Evolutionary conservation across 2,113 vertebrate genomes (phyloP), one percentile per base, ranked within the genome.

Genomic region (Turnix velox): DNA sequence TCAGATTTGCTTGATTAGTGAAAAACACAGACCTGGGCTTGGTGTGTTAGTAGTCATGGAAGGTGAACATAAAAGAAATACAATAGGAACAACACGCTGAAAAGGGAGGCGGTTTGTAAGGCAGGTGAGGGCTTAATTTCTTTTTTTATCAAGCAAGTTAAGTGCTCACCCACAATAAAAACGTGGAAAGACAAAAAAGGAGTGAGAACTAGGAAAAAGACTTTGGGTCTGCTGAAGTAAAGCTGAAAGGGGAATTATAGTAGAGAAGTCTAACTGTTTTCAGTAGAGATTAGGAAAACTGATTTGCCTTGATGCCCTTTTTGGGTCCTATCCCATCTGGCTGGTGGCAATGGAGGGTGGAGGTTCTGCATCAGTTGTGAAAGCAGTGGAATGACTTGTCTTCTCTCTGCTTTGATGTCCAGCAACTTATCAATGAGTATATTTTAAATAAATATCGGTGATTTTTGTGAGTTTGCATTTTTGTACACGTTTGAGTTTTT

Each of bases 1-100:
- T 87, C 84, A 75, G 66, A 75, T 91, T 46, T 84, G 42, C 54
- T 88, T 87, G 9, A 48, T 84, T 91, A 40, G 25, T 78, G 82
- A 58, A 31, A 75, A 35, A 28, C 72, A 78, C 90, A 89, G 69
- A 68, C 28, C 74, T 76, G 62, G 62, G 39, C 88, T 75, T 71
- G 61, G 40, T 43, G 8, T 63, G 17, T 80, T 71, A 51, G 61
- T 78, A 78, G 69, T 72, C 74, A 67, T 61, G 91, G 69, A 91
- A 89, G 57, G 5, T 73, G 61, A 67, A 66, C 35, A 62, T 84
- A 84, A 92, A 88, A 74, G 68, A 55, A 87, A 55, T 58, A 74
- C n/a, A 67, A 75, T 82, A 68, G 74, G 66, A 77, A 73, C n/a
- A 78, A 55, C 22, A 10, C 28, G 25, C 27, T 84, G 81, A 82